Base-by-base conservation (phyloP, 1,140 invertebrate species). In the Drosophila rufa region DNA sequence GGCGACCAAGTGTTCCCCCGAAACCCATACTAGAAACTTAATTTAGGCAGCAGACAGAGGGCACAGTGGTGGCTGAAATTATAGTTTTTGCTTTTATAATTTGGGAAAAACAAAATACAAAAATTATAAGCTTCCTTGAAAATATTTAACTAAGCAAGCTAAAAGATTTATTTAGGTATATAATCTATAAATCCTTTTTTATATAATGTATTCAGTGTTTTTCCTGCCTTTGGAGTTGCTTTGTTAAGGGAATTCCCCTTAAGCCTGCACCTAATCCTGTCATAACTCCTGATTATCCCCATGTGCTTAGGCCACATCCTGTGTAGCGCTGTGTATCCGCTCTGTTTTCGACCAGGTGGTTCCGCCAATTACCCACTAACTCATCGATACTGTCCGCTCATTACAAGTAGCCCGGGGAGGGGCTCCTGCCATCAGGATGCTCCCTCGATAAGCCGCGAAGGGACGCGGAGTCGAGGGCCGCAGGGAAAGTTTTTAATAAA, bases 401-500 rank as follows among this genome's bases (percentile, higher is more conserved):
- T 70, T 70, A 67, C 47, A 19, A 61, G 19, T 19, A 9, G 17
- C 50, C 51, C 11, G 17, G 33, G 17, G 15, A n/a, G 14, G 4
- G 47, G 9, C 22, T 25, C 22, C 9, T 36, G 3, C 9, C 33
- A 36, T 2, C 8, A 0, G 33, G 8, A 9, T 36, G 19, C 15
- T 38, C 17, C 56, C 42, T 43, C 66, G 60, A 64, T 64, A 69
- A 51, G 45, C 59, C 61, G 66, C 57, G 60, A 33, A 14, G 19
- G 42, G 51, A 30, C 17, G 36, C n/a, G 22, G 36, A 3, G 47
- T 46, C 27, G 64, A 69, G 66, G 66, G 51, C 65, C 71, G 57
- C 69, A 75, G 71, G 70, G 36, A 48, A 65, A 51, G 33, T 56
- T 60, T 60, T 77, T 68, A 68, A 67, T 76, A 59, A 76, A 60